Conservation (phyloP, 2,888 invertebrate species). For the Thera britannica region DNA sequence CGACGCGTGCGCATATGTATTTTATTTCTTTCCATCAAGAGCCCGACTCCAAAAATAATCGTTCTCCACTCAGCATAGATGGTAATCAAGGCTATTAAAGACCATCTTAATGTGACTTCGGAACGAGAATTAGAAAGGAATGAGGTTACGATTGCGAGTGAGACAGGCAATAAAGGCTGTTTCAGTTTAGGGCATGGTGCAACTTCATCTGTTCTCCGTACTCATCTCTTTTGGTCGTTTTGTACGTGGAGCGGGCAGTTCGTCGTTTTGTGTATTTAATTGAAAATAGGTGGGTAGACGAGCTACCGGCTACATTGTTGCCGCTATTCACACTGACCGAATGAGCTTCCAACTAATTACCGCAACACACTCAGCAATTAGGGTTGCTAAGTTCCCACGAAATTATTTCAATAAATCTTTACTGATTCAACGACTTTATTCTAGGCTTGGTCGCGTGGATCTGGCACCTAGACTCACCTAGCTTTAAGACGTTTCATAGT, state of each 20-base stretch:
- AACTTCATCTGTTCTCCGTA: constrained; percentile 33
- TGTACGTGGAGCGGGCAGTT: constrained; percentile 48
- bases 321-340: constrained; percentile 67
- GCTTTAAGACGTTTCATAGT: no score
- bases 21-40: constrained; percentile 79
- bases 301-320: constrained; percentile 74
- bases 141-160: constrained; percentile 46
- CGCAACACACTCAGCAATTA: constrained; percentile 50
- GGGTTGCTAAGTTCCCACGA: constrained; percentile 52
- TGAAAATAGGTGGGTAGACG: constrained; percentile 64
- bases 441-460: no score
- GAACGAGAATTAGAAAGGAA: constrained; percentile 66
- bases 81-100: constrained; percentile 83
- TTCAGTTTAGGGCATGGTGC: constrained; percentile 33
- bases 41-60: constrained; percentile 80
- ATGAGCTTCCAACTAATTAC: constrained; percentile 78
- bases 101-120: constrained; percentile 78
- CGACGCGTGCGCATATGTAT: constrained; percentile 82
- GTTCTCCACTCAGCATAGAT: constrained; percentile 82
- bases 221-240: constrained; percentile 47
- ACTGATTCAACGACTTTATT: constrained; percentile 10
- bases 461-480: no score
- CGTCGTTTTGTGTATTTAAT: constrained; percentile 67
- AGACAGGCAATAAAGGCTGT: constrained; percentile 50
- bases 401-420: constrained; percentile 12